A percentile compares a stretch with the other conserved stretches of the same genome.
phyloP scores from a whole-genome alignment of 2,888 invertebrate genomes.

The Anagyrus pseudococci region DNA sequence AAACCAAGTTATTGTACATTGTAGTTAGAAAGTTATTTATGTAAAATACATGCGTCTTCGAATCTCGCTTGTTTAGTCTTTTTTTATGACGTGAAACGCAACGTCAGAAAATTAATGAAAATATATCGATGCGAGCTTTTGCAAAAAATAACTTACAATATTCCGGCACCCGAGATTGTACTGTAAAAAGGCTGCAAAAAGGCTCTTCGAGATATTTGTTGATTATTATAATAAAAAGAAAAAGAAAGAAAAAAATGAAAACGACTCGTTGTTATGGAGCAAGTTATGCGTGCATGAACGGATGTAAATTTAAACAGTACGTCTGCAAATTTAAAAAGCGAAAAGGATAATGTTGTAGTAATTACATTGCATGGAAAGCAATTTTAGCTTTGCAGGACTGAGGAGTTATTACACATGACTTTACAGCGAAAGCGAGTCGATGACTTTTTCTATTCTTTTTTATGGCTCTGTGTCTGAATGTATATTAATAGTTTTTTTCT shows the following conservation, averaged over 20 bases:
- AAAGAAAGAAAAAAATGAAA: too few species aligned
- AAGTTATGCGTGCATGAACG: too few species aligned
- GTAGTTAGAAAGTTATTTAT: conserved; percentile 41
- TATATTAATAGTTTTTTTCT: conserved; percentile 50
- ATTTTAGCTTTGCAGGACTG: conserved; percentile 45
- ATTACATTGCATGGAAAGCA: conserved; percentile 11
- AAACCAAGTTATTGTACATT: conserved; percentile 40
- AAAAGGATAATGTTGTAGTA: conserved; percentile 23
- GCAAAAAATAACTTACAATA: conserved; percentile 1
- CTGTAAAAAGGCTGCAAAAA: conserved; percentile 24
- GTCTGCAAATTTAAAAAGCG: conserved; percentile 26
- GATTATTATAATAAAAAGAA: conserved; percentile 16
- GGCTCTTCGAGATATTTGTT: conserved; percentile 30
- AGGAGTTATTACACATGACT: conserved; percentile 44
- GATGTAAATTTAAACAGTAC: too few species aligned
- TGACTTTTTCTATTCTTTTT: conserved; percentile 45
- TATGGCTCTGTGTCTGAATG: conserved; percentile 47
- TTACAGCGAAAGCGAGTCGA: conserved; percentile 37
- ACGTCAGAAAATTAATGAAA: conserved; percentile 8
- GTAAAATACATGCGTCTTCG: conserved; percentile 33
- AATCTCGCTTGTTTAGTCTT: conserved; percentile 37
- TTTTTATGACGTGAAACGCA: conserved; percentile 12
- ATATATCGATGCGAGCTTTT: conserved; percentile 1
- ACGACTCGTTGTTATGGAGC: conserved; percentile 28
- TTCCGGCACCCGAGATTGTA: conserved; percentile 13